Conservation (phyloP, 2,888 invertebrate genomes). For the Lasioglossum lativentre region DNA sequence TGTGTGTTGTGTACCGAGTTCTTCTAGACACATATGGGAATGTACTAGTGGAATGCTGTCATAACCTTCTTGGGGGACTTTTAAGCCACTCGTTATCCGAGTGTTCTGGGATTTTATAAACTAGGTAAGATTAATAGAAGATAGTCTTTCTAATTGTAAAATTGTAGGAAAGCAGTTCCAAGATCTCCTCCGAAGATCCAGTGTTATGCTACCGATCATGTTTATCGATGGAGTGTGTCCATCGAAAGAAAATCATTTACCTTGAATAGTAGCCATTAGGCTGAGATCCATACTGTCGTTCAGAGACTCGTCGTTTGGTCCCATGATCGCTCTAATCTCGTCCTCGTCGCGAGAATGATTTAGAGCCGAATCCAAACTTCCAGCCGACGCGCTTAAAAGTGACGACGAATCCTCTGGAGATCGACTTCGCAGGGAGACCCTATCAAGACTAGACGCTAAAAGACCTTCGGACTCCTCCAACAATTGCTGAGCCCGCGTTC, state of each 20-base stretch:
- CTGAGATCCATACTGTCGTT: constrained; percentile 83
- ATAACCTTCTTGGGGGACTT: constrained; percentile 19
- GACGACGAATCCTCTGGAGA: constrained; percentile 90
- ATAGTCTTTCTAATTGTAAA: neutral
- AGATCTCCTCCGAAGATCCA: too few species aligned
- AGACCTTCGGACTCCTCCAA: constrained; percentile 85
- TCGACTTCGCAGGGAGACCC: constrained; percentile 91
- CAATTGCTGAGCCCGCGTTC: constrained; percentile 85
- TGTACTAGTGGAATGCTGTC: constrained; percentile 64
- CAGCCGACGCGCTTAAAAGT: constrained; percentile 89
- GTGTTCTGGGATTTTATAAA: neutral
- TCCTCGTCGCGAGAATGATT: constrained; percentile 95
- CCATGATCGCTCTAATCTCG: constrained; percentile 89
- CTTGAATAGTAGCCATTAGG: constrained; percentile 84
- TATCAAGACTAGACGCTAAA: constrained; percentile 88
- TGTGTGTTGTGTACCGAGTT: constrained; percentile 26
- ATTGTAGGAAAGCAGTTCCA: neutral
- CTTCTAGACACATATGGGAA: constrained; percentile 57
- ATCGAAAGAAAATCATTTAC: constrained; percentile 73
- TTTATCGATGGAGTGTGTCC: neutral
- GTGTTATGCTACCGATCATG: too few species aligned
- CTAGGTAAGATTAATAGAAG: neutral
- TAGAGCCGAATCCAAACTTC: constrained; percentile 94
- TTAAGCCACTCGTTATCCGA: constrained; percentile 6
- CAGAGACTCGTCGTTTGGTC: constrained; percentile 84